Evolutionary conservation across 2,888 invertebrate genomes (phyloP).

Genomic region (Hololepta plana): DNA sequence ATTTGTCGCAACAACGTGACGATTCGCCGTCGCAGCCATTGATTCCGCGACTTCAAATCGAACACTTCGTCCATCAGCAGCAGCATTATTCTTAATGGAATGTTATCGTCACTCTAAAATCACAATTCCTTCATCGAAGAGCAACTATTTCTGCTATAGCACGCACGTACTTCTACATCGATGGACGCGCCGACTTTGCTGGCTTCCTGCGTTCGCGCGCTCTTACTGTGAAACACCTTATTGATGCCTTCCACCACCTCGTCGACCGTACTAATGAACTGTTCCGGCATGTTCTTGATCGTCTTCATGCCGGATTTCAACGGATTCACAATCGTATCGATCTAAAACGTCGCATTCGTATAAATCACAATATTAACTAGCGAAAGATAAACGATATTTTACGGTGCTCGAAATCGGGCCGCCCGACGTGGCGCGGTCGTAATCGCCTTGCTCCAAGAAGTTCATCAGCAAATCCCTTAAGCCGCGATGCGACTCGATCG

Average conservation of each 20-base stretch:
- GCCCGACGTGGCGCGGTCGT: slow-evolving; percentile 42
- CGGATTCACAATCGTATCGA: slow-evolving; percentile 36
- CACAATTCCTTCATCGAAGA: background rate
- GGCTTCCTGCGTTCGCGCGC: slow-evolving; percentile 26
- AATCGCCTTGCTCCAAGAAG: slow-evolving; percentile 52
- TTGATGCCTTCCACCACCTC: slow-evolving; percentile 68
- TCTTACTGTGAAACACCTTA: slow-evolving; percentile 49
- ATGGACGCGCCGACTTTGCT: slow-evolving; percentile 27
- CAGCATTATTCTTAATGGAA: slow-evolving; percentile 62
- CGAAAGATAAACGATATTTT: slow-evolving; percentile 10
- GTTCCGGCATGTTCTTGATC: slow-evolving; percentile 78
- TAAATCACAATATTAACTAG: slow-evolving; percentile 1
- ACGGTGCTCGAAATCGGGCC: slow-evolving; percentile 41
- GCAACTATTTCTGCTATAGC: background rate
- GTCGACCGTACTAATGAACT: slow-evolving; percentile 67
- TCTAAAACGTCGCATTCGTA: slow-evolving; percentile 16
- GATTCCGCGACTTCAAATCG: slow-evolving; percentile 61
- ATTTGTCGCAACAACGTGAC: slow-evolving; percentile 59
- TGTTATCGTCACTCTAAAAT: slow-evolving; percentile 44
- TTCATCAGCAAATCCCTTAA: slow-evolving; percentile 40
- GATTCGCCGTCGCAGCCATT: slow-evolving; percentile 62
- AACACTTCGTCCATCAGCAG: slow-evolving; percentile 73
- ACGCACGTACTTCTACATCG: slow-evolving; percentile 33
- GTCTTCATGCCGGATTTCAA: slow-evolving; percentile 69
- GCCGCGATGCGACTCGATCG: slow-evolving; percentile 40